These are phyloP conservation scores for Betta splendens DNA, from an alignment of 2,797 vertebrate species.

Conservation along the genomic window DNA sequence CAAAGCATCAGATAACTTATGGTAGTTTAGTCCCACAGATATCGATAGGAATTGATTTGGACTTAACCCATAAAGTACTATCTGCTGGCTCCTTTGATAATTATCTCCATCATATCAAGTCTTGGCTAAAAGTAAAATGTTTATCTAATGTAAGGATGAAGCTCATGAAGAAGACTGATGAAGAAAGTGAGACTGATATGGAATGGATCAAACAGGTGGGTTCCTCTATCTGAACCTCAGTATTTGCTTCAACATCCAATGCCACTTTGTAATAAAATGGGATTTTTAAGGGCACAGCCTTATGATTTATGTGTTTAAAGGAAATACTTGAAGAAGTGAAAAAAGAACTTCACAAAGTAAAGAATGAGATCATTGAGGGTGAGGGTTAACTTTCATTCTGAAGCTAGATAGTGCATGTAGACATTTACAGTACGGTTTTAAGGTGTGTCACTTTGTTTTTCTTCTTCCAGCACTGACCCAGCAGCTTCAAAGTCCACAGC, in stretches of 20 bases:
- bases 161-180: constrained; percentile 54
- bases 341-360: constrained; percentile 88
- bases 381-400: constrained; percentile 1
- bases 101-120: background rate
- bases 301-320: constrained; percentile 63
- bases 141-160: constrained; percentile 63
- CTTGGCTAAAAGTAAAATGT: background rate
- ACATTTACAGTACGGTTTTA: background rate
- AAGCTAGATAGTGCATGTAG: background rate
- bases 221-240: background rate
- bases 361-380: constrained; percentile 90
- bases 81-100: too few species aligned
- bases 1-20: too few species aligned
- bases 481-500: constrained; percentile 78
- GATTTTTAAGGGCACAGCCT: background rate
- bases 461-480: constrained; percentile 79
- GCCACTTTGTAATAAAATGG: too few species aligned
- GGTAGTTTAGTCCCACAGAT: too few species aligned
- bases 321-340: constrained; percentile 88
- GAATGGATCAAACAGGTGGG: constrained; percentile 87
- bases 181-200: constrained; percentile 69
- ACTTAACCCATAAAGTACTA: too few species aligned
- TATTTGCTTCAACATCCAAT: too few species aligned
- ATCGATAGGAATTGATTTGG: too few species aligned
- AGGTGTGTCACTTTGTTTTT: constrained; percentile 7